Evolutionary conservation across 2,113 vertebrate genomes (phyloP).

Genomic region (Euleptes europaea): DNA sequence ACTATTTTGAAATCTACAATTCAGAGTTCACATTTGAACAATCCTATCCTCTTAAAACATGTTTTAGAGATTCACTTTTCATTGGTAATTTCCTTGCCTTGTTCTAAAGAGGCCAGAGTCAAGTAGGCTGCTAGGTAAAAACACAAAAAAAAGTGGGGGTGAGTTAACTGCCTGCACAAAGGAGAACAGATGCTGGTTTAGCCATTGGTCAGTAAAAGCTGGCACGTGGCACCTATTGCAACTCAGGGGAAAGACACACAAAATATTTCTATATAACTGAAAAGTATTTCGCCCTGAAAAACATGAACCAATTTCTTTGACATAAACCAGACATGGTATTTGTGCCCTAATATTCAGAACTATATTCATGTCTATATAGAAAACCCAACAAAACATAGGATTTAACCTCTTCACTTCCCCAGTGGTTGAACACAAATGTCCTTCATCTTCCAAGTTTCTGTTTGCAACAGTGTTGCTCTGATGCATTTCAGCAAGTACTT

Average conservation of each 20-base stretch:
- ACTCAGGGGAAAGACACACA: neutral
- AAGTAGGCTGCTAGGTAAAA: neutral
- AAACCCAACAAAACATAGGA: conserved; percentile 9
- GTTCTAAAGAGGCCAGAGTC: neutral
- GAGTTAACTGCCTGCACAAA: neutral
- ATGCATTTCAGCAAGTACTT: conserved; percentile 53
- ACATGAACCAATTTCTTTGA: fast-evolving
- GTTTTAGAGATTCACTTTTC: neutral
- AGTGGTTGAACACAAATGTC: conserved; percentile 32
- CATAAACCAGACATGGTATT: neutral
- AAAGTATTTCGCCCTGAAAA: neutral
- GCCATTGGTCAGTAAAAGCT: conserved; percentile 25
- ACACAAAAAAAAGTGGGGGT: neutral
- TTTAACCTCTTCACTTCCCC: conserved; percentile 49
- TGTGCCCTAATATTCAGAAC: fast-evolving
- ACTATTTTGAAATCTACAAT: neutral
- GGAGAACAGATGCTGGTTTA: neutral
- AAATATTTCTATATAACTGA: neutral
- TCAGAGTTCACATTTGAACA: neutral
- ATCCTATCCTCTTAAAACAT: neutral
- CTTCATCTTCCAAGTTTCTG: conserved; percentile 19
- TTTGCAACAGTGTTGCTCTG: conserved; percentile 41
- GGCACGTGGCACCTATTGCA: neutral
- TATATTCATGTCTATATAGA: neutral
- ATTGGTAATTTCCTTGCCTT: fast-evolving